Evolutionary conservation across 2,797 vertebrate species (phyloP), one percentile per base, ranked within the genome.

Genomic region (Siniperca scherzeri): DNA sequence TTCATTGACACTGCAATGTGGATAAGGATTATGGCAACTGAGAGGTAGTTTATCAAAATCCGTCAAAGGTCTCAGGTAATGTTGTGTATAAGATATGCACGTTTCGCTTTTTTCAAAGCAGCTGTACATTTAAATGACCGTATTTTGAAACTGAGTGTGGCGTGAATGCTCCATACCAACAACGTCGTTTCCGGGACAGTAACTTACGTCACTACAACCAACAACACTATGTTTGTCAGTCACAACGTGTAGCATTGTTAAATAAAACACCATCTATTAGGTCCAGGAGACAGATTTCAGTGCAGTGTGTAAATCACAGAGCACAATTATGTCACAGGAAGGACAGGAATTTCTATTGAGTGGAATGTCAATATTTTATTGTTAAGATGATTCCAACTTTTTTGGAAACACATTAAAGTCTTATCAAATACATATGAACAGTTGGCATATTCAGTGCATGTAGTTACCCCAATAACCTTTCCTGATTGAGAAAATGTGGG

Each of bases 311-410:
- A 70, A 57, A 46, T 46, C 14, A 53, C 9, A 64, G 6, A 42
- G 21, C 19, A 67, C 22, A 69, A 17, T 17, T 7, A 74, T 8
- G 10, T 78, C 16, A 70, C 9, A 84, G 14, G 71, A 50, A 62
- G 1, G 8, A 73, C 36, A 59, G 4, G 1, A 77, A 40, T 64
- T 65, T 78, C 6, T 44, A 42, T 7, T 5, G 17, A 76, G 88
- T 93, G 94, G 94, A 95, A 96, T 95, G 94, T 95, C 89, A 93
- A 81, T 74, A 73, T 91, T 95, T 96, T 96, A 96, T 94, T 96
- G 86, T 84, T 84, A 74, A 70, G 78, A 85, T 88, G 74, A 88
- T 68, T 91, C 87, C 83, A 93, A 72, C 78, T 74, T 91, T 87
- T 84, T 84, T 76, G 66, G 77, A 89, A 92, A 93, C 73, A 86